Evolutionary conservation across 2,113 vertebrate species (phyloP).

Genomic region (Casuarius casuarius): DNA sequence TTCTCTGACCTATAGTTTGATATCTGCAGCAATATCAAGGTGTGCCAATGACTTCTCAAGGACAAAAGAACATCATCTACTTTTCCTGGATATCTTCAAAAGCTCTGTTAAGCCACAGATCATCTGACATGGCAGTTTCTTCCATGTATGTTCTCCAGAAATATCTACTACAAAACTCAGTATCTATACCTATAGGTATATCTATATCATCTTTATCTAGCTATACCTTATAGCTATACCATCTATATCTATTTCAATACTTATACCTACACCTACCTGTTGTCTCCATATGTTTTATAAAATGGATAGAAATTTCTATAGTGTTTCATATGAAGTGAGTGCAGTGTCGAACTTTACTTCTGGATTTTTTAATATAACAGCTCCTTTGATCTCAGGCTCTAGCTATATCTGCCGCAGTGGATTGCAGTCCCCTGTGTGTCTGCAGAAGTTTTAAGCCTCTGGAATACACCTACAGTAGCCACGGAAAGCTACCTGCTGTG

Average conservation of each 20-base stretch:
- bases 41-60: rapidly evolving
- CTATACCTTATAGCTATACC: background rate
- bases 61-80: rapidly evolving
- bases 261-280: too few species aligned
- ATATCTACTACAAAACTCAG: background rate
- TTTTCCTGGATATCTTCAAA: background rate
- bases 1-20: background rate
- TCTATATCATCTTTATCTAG: background rate
- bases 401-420: background rate
- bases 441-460: background rate
- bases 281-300: background rate
- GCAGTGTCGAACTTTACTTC: background rate
- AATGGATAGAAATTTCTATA: background rate
- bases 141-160: background rate
- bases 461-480: background rate
- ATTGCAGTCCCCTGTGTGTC: background rate
- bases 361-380: background rate
- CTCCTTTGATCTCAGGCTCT: background rate
- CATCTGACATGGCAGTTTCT: background rate
- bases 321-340: background rate
- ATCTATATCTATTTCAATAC: background rate
- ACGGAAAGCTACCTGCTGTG: background rate
- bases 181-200: background rate
- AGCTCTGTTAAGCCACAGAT: background rate
- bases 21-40: background rate